Evolutionary conservation across 2,888 invertebrate genomes (phyloP).

Genomic region (Orthonychiurus folsomi): DNA sequence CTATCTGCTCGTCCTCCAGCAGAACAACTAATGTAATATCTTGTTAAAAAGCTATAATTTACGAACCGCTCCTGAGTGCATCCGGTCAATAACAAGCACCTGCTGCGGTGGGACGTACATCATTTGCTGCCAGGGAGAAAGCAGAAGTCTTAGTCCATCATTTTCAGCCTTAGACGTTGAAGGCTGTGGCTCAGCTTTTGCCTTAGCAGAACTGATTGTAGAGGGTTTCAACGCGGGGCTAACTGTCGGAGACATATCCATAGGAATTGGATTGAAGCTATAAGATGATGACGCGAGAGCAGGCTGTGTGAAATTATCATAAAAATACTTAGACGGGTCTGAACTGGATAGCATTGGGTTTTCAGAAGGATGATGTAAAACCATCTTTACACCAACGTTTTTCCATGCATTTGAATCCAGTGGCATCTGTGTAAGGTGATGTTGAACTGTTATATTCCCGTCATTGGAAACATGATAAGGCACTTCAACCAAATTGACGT

Average conservation of each 20-base stretch:
- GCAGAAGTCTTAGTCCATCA: conserved; percentile 28
- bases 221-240: neutral
- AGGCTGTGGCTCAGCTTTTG: conserved; percentile 6
- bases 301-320: conserved; percentile 11
- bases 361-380: conserved; percentile 27
- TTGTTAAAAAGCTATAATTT: neutral
- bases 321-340: conserved; percentile 3
- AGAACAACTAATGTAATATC: neutral
- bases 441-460: neutral
- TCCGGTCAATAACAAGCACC: conserved; percentile 68
- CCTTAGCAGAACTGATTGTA: neutral
- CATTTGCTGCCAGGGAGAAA: conserved; percentile 66
- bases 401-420: conserved; percentile 19
- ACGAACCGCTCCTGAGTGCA: conserved; percentile 21
- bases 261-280: neutral
- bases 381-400: conserved; percentile 29
- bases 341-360: neutral
- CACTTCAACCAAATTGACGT: conserved; percentile 3
- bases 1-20: too few species aligned
- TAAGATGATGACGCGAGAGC: neutral
- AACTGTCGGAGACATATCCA: neutral
- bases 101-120: conserved; percentile 69
- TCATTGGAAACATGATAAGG: neutral
- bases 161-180: conserved; percentile 15
- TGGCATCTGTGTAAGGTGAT: neutral